Base-by-base conservation (phyloP, 2,888 invertebrate species). In the Macrophya annulata region DNA sequence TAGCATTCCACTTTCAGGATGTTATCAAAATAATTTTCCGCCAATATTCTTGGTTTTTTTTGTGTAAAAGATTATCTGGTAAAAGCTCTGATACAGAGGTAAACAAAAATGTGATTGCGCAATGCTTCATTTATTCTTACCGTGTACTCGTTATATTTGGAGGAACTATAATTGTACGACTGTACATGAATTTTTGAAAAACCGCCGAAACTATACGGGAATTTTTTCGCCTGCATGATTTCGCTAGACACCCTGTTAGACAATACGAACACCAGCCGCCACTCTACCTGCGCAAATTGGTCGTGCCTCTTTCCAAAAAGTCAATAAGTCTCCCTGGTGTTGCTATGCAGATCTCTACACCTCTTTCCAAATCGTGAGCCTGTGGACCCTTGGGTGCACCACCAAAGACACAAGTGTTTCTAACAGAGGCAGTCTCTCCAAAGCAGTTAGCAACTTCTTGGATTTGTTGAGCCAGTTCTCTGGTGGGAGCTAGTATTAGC, bases 311-410 rank as follows among this genome's bases (percentile, higher is more conserved):
- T 93, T 99, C 98, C 87, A 99, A 94, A 91, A 99, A 98, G 94
- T 99, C 99, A 90, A 99, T 98, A 84, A 99, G 95, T 88, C 99
- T 95, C 72, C 99, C 99, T 4, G 99, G 99, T 21, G 99, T 99
- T 0, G 99, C 99, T 88, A 99, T 99, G 87, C 98, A 96, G 91
- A 99, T 98, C 94, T 99, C 99, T 81, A 98, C 98, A 21, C 99
- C 99, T 87, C 97, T 95, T 93, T 97, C 97, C 85, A 98, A 93
- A 91, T 97, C 96, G 85, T 97, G 95, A 0, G 97, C 97, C 92
- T 99, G 99, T 10, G 98, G 98, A 51, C 98, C 98, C 93, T 99
- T 99, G 0, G 99, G 98, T 1, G 99, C 99, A n/a, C 99, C 99
- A 72, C 99, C 99, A 93, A 99, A 99, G 65, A 99, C 96, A 92